Percentiles rank a stretch among this genome's conserved stretches.
phyloP scores from a whole-genome alignment of 2,113 vertebrate species.

The Psettodes erumei region DNA sequence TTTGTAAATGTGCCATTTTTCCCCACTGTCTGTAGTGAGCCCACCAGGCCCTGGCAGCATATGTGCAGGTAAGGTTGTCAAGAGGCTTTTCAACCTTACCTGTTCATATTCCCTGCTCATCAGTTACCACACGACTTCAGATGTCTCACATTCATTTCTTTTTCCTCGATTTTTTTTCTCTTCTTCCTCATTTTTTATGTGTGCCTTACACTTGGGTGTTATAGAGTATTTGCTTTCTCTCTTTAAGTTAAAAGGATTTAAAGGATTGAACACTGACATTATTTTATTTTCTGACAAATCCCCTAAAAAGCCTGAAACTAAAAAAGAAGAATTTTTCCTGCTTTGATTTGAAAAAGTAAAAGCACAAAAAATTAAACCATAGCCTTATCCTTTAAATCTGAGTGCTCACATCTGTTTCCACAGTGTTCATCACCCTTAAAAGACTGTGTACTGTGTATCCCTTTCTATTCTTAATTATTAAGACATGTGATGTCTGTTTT shows the following conservation, averaged over 20 bases:
- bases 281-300: slow-evolving; percentile 1
- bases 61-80: slow-evolving; percentile 84
- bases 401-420: background rate
- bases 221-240: background rate
- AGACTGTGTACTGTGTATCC: background rate
- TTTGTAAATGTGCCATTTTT: slow-evolving; percentile 58
- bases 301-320: background rate
- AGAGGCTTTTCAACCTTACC: slow-evolving; percentile 48
- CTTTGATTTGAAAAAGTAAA: background rate
- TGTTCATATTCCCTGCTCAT: slow-evolving; percentile 58
- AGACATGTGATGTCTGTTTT: background rate
- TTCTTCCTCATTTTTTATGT: background rate
- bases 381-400: background rate
- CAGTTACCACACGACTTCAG: slow-evolving; percentile 16
- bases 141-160: slow-evolving; percentile 9
- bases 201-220: slow-evolving; percentile 9
- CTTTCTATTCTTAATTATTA: background rate
- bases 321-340: background rate
- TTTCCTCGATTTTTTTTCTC: background rate
- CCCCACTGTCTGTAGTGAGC: slow-evolving; percentile 67
- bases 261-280: background rate
- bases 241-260: background rate
- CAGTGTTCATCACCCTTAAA: background rate
- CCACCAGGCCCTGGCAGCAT: slow-evolving; percentile 81
- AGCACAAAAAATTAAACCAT: background rate